phyloP scores from a whole-genome alignment of 2,113 vertebrate genomes.

The Pampusana beccarii region DNA sequence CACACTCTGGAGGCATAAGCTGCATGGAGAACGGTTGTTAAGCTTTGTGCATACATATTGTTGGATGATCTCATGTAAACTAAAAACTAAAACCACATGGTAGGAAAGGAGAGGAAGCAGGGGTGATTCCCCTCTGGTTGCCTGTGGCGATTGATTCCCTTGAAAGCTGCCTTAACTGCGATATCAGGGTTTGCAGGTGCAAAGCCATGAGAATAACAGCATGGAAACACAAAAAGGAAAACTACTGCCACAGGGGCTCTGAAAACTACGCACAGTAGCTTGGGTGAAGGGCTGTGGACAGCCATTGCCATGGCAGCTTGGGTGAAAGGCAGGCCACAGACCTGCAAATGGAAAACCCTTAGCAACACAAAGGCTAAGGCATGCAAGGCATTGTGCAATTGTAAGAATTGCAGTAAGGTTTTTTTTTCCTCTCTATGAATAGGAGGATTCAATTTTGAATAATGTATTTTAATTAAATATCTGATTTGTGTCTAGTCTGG shows the following conservation, averaged over 20 bases:
- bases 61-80: neutral
- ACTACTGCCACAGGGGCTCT: neutral
- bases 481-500: neutral
- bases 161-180: neutral
- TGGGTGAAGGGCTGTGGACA: neutral
- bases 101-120: neutral
- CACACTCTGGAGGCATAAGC: rapidly evolving
- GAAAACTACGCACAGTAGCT: neutral
- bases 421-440: neutral
- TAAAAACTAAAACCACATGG: neutral
- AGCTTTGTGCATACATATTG: neutral
- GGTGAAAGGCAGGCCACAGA: neutral
- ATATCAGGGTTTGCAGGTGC: neutral
- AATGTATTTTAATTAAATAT: neutral
- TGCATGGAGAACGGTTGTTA: neutral
- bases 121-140: rapidly evolving
- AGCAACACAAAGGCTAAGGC: neutral
- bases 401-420: neutral
- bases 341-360: neutral
- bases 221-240: neutral
- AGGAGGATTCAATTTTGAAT: neutral
- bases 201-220: neutral
- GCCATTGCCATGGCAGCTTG: neutral
- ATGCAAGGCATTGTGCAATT: neutral
- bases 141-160: neutral